These are phyloP conservation scores for Callosobruchus maculatus DNA, from an alignment of 2,888 invertebrate genomes.

Conservation along the genomic window DNA sequence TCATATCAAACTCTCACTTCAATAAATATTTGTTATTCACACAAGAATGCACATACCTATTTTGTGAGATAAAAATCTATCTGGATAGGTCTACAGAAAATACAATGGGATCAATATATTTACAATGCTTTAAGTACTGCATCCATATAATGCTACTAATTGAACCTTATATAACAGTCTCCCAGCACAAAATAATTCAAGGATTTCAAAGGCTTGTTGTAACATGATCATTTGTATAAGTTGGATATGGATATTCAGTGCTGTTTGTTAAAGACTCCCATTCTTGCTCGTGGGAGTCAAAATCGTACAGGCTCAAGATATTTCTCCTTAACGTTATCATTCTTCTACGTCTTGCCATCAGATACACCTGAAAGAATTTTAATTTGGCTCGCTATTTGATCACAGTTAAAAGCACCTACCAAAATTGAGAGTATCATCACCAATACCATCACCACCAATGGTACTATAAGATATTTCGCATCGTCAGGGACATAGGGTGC, in stretches of 20 bases:
- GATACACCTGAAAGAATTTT: constrained; percentile 48
- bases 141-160: neutral
- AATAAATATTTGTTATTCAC: neutral
- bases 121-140: neutral
- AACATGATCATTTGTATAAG: constrained; percentile 29
- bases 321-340: constrained; percentile 59
- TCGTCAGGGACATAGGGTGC: constrained; percentile 28
- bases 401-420: constrained; percentile 31
- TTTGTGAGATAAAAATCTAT: neutral
- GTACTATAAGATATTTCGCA: constrained; percentile 42
- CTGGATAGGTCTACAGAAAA: neutral
- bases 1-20: neutral
- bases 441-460: constrained; percentile 43
- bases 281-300: constrained; percentile 66
- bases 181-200: neutral
- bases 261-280: constrained; percentile 58
- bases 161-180: neutral
- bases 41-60: neutral
- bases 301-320: constrained; percentile 65
- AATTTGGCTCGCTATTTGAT: neutral
- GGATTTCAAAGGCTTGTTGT: constrained; percentile 4
- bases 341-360: constrained; percentile 53
- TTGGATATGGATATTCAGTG: constrained; percentile 37
- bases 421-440: constrained; percentile 44
- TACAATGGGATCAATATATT: neutral